A percentile compares a stretch with the other conserved stretches of the same genome.
phyloP scores from a whole-genome alignment of 2,888 invertebrate genomes.

The Lycophotia porphyrea region DNA sequence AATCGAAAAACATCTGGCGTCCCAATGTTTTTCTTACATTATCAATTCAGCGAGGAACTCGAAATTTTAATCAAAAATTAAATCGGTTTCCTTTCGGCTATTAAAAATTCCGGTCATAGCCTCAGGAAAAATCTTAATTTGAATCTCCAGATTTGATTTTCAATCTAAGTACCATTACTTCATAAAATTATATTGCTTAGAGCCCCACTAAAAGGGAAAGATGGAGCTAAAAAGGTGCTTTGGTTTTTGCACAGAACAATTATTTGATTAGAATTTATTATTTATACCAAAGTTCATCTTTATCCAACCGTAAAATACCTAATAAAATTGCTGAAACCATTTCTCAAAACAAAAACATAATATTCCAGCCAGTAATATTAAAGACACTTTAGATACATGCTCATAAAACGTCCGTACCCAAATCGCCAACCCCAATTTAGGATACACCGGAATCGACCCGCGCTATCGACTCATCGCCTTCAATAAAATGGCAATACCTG shows the following conservation, averaged over 20 bases:
- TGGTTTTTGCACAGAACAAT: not conserved
- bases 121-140: conserved; percentile 36
- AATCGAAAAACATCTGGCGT: conserved; percentile 34
- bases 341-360: conserved; percentile 5
- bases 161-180: conserved; percentile 24
- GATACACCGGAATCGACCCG: conserved; percentile 37
- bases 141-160: conserved; percentile 40
- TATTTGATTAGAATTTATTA: not conserved
- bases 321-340: not conserved
- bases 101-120: conserved; percentile 45
- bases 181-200: conserved; percentile 13
- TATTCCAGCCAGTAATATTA: conserved; percentile 10
- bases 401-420: conserved; percentile 31
- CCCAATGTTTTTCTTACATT: conserved; percentile 38
- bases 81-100: conserved; percentile 35
- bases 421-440: conserved; percentile 35
- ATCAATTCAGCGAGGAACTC: conserved; percentile 45
- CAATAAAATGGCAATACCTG: conserved; percentile 68
- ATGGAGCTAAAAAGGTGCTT: not conserved
- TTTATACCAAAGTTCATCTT: not conserved
- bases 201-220: not conserved
- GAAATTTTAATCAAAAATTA: conserved; percentile 51
- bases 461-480: conserved; percentile 57
- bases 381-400: conserved; percentile 9
- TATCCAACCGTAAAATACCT: not conserved